Base-by-base conservation (phyloP, 2,113 vertebrate species). In the Ctenomys sociabilis region DNA sequence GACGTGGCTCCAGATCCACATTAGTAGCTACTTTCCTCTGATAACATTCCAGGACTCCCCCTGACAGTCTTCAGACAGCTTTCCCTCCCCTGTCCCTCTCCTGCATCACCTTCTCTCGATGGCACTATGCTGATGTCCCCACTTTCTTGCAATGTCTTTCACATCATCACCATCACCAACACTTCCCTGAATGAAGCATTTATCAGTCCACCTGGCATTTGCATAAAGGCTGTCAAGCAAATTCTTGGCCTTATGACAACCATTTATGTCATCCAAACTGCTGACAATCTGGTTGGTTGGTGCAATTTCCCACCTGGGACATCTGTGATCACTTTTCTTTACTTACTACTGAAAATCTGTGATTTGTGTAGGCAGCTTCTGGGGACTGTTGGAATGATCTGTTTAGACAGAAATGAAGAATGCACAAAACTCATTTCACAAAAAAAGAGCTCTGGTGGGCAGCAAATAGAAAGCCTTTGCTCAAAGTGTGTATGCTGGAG, bases 161-260 rank as follows among this genome's bases (percentile, higher is more conserved):
- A 4, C 30, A 91, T 75, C 43, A 63, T 70, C 21, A 37, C 59
- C 13, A 10, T 64, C 88, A 61, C 22, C 5, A 26, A 35, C 21
- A 17, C 13, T 57, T n/a, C 68, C 52, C 26, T 37, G 0, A 2
- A 66, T 32, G 43, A 85, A 92, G 40, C 32, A 7, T 32, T 85
- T 78, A 45, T 90, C 72, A 80, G 21, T 28, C 11, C 24, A 8
- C 2, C 24, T 13, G 35, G 28, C 35, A 85, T 73, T 57, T 90
- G 49, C 66, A 82, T 40, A 91, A 70, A 95, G 43, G 32, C 70
- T 81, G 52, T 85, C 93, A 90, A 75, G 54, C 43, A 52, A 68
- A 85, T 63, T 49, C 59, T 14, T 0, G 0, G 59, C 9, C 66
- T 24, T 57, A 17, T 75, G 70, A 54, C 57, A 30, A 45, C 52